Conservation (phyloP, 1,140 invertebrate species). For the Teleogryllus occipitalis region DNA sequence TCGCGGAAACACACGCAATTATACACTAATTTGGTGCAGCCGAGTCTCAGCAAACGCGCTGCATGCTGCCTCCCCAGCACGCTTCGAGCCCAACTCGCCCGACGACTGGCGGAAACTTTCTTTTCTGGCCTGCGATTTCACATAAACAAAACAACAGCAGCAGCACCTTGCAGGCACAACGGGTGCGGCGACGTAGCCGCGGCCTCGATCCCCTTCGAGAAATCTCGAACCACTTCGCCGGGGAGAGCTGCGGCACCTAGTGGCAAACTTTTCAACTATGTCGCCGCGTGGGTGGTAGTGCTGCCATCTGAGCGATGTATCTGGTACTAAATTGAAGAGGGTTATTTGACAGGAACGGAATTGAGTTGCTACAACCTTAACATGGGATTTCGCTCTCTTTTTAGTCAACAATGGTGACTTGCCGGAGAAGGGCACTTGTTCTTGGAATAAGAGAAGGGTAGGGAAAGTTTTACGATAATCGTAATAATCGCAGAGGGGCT, state of each 20-base stretch:
- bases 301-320: neutral
- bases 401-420: no score
- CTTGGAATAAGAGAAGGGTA: no score
- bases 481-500: no score
- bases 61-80: neutral
- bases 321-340: neutral
- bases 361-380: no score
- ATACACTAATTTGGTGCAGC: neutral
- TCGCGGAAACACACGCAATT: neutral
- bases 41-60: neutral
- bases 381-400: no score
- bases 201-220: neutral
- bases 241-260: neutral
- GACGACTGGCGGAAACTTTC: neutral
- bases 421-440: no score
- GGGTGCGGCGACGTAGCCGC: no score
- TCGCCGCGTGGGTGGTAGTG: neutral
- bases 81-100: neutral
- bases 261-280: neutral
- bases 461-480: no score
- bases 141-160: constrained; percentile 1
- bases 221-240: neutral
- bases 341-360: no score
- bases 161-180: neutral
- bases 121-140: neutral